Evolutionary conservation across 2,888 invertebrate species (phyloP).

Genomic region (Branchipolynoe longqiensis): DNA sequence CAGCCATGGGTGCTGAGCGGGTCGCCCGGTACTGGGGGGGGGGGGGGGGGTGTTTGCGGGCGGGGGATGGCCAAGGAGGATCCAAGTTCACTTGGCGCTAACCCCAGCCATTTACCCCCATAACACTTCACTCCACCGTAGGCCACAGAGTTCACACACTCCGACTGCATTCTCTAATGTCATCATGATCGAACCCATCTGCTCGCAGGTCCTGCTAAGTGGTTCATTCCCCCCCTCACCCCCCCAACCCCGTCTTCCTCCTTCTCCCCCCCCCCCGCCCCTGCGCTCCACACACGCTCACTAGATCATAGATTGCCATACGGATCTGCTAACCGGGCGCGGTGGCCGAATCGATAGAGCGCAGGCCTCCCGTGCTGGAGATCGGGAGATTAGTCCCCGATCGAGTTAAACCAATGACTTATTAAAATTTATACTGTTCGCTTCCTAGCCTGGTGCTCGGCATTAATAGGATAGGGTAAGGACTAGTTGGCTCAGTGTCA

Average conservation of each 20-base stretch:
- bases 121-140: constrained; percentile 30
- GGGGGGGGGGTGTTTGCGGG: constrained; percentile 13
- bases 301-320: neutral
- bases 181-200: constrained; percentile 19
- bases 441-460: too few relatives aligned
- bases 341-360: too few relatives aligned
- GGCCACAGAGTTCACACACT: constrained; percentile 40
- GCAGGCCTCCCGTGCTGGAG: too few relatives aligned
- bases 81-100: constrained; percentile 39
- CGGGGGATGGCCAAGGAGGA: constrained; percentile 16
- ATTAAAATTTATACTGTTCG: too few relatives aligned
- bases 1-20: neutral
- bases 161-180: constrained; percentile 6
- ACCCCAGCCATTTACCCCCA: constrained; percentile 23
- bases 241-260: too few relatives aligned
- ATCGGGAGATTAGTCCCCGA: too few relatives aligned
- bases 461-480: too few relatives aligned
- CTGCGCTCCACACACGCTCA: neutral
- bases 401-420: too few relatives aligned
- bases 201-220: neutral
- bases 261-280: too few relatives aligned
- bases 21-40: neutral
- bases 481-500: too few relatives aligned
- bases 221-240: neutral
- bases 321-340: too few relatives aligned